phyloP scores from a whole-genome alignment of 2,797 vertebrate genomes.

The Gephyroberyx darwinii region DNA sequence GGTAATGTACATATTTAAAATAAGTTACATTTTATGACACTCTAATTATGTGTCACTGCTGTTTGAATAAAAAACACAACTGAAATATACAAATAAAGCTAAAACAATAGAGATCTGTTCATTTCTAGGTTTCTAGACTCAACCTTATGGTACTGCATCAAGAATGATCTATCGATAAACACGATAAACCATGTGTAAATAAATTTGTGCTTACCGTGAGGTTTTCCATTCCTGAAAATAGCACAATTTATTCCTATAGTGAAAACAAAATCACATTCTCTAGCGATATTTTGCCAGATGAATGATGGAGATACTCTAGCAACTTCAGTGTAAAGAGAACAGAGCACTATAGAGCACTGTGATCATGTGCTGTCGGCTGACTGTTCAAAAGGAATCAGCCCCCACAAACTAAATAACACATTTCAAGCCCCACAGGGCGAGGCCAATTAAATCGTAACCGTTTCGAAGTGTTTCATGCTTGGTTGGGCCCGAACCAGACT shows the following conservation, averaged over 20 bases:
- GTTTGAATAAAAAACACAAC: not conserved
- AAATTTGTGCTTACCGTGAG: conserved; percentile 76
- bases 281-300: conserved; percentile 19
- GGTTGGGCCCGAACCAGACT: conserved; percentile 56
- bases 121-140: not conserved
- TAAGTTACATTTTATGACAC: not conserved
- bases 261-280: conserved; percentile 34
- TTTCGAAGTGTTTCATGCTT: conserved; percentile 67
- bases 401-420: conserved; percentile 69
- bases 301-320: conserved; percentile 5
- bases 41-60: too few relatives aligned
- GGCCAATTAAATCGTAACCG: conserved; percentile 79
- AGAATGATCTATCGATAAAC: conserved; percentile 3
- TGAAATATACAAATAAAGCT: not conserved
- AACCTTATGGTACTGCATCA: not conserved
- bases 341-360: conserved; percentile 45
- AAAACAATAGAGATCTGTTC: not conserved
- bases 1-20: not conserved
- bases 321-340: conserved; percentile 27
- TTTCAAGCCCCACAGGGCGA: conserved; percentile 40
- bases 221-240: conserved; percentile 73
- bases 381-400: conserved; percentile 56
- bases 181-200: not conserved
- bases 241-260: conserved; percentile 20
- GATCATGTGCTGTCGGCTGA: conserved; percentile 64